These are phyloP conservation scores for Crocallis elinguaria DNA, from an alignment of 2,888 invertebrate species.

Conservation along the genomic window DNA sequence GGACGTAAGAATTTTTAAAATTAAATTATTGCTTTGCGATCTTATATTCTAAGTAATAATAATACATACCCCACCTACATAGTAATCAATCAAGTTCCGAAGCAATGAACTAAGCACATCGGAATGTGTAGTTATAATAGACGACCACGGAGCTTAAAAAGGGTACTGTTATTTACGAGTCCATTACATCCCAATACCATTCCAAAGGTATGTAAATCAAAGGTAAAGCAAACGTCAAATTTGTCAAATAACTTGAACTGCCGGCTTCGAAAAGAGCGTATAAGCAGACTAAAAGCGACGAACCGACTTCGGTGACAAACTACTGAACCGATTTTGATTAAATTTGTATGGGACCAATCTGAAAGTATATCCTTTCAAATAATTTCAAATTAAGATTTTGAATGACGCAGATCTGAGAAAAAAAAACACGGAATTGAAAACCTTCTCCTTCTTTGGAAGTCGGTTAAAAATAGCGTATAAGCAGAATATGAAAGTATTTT, in stretches of 20 bases:
- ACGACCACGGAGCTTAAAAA: constrained; percentile 9
- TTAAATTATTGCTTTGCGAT: neutral
- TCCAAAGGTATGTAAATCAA: neutral
- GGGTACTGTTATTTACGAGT: constrained; percentile 21
- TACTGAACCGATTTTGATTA: no score
- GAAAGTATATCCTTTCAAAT: no score
- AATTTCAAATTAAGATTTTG: no score
- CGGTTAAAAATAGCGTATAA: no score
- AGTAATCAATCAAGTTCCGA: constrained; percentile 17
- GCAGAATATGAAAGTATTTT: no score
- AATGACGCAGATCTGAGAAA: no score
- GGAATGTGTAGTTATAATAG: constrained; percentile 22
- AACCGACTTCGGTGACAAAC: no score
- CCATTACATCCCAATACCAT: constrained; percentile 8
- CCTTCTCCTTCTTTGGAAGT: no score
- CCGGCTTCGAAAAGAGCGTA: no score
- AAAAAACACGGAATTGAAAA: no score
- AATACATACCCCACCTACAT: neutral
- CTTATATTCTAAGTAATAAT: constrained; percentile 17
- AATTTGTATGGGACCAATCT: no score
- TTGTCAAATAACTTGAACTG: neutral
- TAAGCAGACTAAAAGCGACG: no score
- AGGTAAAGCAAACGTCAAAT: neutral
- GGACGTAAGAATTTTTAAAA: neutral
- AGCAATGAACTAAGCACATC: constrained; percentile 17